Conservation (phyloP, 2,113 vertebrate genomes). For the Dromaius novaehollandiae region DNA sequence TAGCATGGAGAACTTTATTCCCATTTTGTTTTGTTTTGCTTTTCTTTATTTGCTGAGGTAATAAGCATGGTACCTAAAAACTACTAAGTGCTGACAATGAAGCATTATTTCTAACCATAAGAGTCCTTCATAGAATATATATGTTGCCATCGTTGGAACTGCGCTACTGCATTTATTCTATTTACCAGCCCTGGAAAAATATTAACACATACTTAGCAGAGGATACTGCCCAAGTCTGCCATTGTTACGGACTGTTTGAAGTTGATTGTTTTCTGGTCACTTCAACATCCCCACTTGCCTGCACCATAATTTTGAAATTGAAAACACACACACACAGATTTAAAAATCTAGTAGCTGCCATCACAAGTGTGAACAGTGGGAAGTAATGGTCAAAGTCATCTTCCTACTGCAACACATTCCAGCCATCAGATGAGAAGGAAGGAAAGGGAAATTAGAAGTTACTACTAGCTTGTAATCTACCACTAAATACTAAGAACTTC, state of each 20-base stretch:
- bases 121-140: not conserved
- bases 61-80: not conserved
- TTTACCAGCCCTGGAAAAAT: not conserved
- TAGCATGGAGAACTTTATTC: not conserved
- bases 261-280: not conserved
- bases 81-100: not conserved
- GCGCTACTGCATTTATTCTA: not conserved
- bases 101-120: no score
- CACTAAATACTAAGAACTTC: not conserved
- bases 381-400: not conserved
- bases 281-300: not conserved
- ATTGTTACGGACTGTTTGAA: not conserved
- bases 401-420: not conserved
- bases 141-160: accelerated
- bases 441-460: not conserved
- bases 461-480: not conserved
- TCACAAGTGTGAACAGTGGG: not conserved
- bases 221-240: accelerated
- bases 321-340: not conserved
- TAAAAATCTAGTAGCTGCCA: not conserved
- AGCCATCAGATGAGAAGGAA: not conserved
- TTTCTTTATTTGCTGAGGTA: not conserved
- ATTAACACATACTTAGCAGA: not conserved
- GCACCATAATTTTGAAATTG: not conserved
- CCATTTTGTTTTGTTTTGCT: no score